phyloP scores from a whole-genome alignment of 1,140 invertebrate species.

The Notospermus geniculatus region DNA sequence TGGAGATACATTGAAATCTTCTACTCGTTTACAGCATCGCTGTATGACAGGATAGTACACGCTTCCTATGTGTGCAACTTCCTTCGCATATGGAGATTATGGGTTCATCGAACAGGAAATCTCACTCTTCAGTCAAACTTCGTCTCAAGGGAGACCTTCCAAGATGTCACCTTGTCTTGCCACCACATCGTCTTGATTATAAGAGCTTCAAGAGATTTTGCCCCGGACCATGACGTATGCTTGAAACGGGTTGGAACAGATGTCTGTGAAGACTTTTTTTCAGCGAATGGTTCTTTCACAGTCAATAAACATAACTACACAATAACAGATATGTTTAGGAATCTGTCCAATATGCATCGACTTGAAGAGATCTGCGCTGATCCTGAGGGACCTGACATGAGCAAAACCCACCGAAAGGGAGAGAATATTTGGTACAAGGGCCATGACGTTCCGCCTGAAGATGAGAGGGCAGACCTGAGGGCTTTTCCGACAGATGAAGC shows the following conservation, averaged over 20 bases:
- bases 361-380: neutral
- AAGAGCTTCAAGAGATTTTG: neutral
- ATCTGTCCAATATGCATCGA: neutral
- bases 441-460: neutral
- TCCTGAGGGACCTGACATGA: neutral
- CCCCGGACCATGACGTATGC: neutral
- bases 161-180: neutral
- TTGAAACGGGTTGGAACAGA: neutral
- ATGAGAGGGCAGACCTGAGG: neutral
- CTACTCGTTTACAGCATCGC: neutral
- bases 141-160: neutral
- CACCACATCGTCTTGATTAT: neutral
- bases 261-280: neutral
- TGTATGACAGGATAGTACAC: neutral
- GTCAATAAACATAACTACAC: neutral
- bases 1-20: neutral
- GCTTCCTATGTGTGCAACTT: too few relatives aligned
- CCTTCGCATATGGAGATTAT: neutral
- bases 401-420: neutral
- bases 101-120: neutral
- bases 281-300: neutral
- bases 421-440: neutral
- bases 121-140: neutral
- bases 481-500: neutral
- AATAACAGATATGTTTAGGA: neutral